phyloP scores from a whole-genome alignment of 2,797 vertebrate species.

The Enteromius argenteus region DNA sequence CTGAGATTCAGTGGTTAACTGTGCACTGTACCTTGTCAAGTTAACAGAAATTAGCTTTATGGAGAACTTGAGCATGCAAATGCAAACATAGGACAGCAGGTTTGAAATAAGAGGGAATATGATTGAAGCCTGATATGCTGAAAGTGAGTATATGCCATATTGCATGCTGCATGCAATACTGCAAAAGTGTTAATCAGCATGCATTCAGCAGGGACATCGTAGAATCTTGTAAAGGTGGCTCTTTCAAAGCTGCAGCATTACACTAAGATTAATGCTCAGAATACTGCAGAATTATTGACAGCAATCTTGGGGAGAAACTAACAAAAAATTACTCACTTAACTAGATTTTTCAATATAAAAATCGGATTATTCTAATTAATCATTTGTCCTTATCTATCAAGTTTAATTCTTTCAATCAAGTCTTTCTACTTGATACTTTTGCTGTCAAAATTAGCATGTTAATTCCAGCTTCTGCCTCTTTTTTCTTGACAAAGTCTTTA shows the following conservation, averaged over 20 bases:
- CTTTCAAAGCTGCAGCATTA: conserved; percentile 4
- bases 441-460: no score
- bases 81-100: conserved; percentile 6
- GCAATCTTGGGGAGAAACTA: background rate
- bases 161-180: conserved; percentile 28
- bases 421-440: background rate
- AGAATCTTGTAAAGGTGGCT: background rate
- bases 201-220: conserved; percentile 22
- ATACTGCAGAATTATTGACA: background rate
- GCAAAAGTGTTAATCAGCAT: background rate
- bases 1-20: conserved; percentile 28
- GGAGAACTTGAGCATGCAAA: conserved; percentile 17
- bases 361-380: background rate
- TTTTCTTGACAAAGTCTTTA: no score
- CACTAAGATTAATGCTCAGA: background rate
- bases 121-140: conserved; percentile 17
- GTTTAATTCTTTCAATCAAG: background rate
- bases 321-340: background rate
- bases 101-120: background rate
- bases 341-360: background rate
- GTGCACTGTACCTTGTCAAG: conserved; percentile 28
- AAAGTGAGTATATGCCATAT: background rate
- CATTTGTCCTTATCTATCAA: background rate
- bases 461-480: no score
- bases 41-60: conserved; percentile 33